A percentile compares a stretch with the other conserved stretches of the same genome.
These are phyloP conservation scores for Babyrousa celebensis DNA, from an alignment of 2,797 vertebrate genomes.

Conservation along the genomic window DNA sequence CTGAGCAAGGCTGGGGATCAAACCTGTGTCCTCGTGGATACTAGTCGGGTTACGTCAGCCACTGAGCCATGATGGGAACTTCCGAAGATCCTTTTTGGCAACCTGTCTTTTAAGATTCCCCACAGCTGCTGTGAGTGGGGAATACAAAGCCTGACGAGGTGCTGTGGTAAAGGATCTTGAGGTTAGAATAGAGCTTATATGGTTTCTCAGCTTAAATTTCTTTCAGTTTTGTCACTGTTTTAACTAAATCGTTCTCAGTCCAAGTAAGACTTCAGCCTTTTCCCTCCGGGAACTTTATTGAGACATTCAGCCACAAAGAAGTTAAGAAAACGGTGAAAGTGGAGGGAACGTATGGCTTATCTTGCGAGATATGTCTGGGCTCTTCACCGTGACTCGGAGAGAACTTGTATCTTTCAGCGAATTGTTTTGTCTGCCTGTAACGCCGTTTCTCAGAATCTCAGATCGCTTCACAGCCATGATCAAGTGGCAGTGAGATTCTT, in stretches of 20 bases:
- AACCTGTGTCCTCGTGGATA: too few species aligned
- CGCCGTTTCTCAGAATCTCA: conserved; percentile 54
- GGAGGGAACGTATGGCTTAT: background rate
- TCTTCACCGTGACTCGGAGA: background rate
- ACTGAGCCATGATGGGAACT: too few species aligned
- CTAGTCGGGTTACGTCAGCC: too few species aligned
- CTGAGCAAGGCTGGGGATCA: too few species aligned
- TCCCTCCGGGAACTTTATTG: background rate
- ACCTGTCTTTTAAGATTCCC: background rate
- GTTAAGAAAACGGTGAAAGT: conserved; percentile 10
- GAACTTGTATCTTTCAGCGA: background rate
- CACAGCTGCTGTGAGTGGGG: background rate
- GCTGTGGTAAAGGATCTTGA: background rate
- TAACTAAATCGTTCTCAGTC: background rate
- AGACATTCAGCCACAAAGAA: background rate
- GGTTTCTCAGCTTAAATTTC: background rate
- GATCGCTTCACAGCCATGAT: background rate
- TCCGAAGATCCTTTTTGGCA: background rate
- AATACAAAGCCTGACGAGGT: background rate
- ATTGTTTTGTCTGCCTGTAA: conserved; percentile 18
- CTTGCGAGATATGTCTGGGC: background rate
- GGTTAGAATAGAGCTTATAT: background rate
- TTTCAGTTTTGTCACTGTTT: background rate
- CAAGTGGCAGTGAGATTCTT: conserved; percentile 57
- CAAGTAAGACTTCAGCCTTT: background rate